These are phyloP conservation scores for Cabera pusaria DNA, from an alignment of 2,888 invertebrate species.

Conservation along the genomic window DNA sequence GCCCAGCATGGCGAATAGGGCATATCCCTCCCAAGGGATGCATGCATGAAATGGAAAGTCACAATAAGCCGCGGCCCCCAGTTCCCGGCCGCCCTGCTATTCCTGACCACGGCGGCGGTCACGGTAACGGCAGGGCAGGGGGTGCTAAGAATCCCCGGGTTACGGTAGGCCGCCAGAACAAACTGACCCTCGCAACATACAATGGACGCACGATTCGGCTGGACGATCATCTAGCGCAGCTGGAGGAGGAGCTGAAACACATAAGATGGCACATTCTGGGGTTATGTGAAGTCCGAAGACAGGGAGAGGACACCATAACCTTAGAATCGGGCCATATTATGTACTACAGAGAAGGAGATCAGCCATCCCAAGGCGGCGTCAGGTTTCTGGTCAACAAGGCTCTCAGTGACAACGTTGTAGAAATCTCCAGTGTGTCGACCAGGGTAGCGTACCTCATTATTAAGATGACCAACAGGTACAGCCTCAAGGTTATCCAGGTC, in stretches of 20 bases:
- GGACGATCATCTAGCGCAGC: constrained; percentile 4
- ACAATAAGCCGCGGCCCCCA: not conserved
- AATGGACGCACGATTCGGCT: constrained; percentile 9
- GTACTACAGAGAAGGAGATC: constrained; percentile 9
- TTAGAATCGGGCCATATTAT: constrained; percentile 4
- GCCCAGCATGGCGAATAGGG: too few relatives aligned
- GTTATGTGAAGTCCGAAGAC: constrained; percentile 16
- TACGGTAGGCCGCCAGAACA: not conserved
- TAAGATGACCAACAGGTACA: not conserved
- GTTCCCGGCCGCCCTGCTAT: constrained; percentile 7
- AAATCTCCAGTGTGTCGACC: not conserved
- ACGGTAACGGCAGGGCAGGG: constrained; percentile 3
- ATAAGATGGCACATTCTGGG: constrained; percentile 15
- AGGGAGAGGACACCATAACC: constrained; percentile 1
- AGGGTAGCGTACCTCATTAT: constrained; percentile 11
- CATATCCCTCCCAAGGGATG: too few relatives aligned
- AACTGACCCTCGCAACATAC: constrained; percentile 7
- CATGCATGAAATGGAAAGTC: not conserved
- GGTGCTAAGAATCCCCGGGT: constrained; percentile 6
- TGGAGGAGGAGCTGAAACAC: not conserved
- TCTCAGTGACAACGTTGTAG: not conserved
- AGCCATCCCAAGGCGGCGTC: constrained; percentile 3
- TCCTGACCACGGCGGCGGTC: constrained; percentile 10
- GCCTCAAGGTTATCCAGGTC: constrained; percentile 6
- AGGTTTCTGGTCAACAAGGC: not conserved